These are phyloP conservation scores for Sebastes iracundus DNA, from an alignment of 2,797 vertebrate genomes.

Conservation along the genomic window DNA sequence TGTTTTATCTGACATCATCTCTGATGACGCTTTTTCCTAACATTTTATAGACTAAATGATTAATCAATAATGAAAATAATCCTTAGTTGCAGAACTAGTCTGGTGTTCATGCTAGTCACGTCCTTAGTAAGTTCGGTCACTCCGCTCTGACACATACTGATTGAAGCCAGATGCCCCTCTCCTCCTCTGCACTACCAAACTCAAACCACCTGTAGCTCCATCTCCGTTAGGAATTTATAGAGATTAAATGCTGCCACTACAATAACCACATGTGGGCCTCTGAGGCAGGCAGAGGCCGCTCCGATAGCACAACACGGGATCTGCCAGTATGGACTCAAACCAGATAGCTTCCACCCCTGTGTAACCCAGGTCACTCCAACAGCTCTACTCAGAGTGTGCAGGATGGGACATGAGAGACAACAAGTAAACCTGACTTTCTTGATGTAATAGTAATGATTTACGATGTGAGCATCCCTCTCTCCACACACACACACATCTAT, in stretches of 20 bases:
- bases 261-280: constrained; percentile 69
- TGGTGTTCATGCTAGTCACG: constrained; percentile 20
- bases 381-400: background rate
- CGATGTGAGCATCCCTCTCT: background rate
- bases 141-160: constrained; percentile 49
- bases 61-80: background rate
- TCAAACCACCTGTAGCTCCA: constrained; percentile 80
- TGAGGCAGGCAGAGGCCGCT: constrained; percentile 35
- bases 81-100: background rate
- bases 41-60: background rate
- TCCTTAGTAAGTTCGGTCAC: constrained; percentile 43
- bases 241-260: constrained; percentile 75
- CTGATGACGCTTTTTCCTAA: background rate
- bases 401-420: background rate
- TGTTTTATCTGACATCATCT: background rate
- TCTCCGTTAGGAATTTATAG: constrained; percentile 71
- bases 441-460: constrained; percentile 18
- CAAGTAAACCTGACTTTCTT: background rate
- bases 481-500: constrained; percentile 24
- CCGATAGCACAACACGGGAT: constrained; percentile 48
- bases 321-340: constrained; percentile 33
- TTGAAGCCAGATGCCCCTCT: constrained; percentile 74
- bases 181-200: constrained; percentile 64
- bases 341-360: constrained; percentile 4
- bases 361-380: constrained; percentile 29